Percentiles rank a stretch among this genome's conserved stretches.
phyloP scores from a whole-genome alignment of 2,113 vertebrate genomes.

The Protobothrops flavoviridis region DNA sequence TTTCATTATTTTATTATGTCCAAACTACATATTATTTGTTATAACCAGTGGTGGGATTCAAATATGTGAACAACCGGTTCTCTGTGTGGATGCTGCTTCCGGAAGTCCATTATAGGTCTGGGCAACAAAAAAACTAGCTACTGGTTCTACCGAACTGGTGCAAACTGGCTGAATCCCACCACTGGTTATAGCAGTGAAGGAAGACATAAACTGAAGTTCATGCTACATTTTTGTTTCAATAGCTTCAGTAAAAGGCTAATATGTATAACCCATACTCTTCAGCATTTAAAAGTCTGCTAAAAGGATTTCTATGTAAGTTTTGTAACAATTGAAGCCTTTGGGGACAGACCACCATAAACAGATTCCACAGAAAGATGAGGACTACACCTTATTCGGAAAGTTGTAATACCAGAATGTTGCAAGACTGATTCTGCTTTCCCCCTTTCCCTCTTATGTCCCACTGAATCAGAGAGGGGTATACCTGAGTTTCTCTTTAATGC shows the following conservation, averaged over 20 bases:
- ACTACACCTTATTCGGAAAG: not conserved
- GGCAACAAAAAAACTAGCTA: too few relatives aligned
- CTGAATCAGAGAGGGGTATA: not conserved
- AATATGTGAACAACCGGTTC: too few relatives aligned
- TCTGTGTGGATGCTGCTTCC: too few relatives aligned
- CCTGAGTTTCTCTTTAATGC: not conserved
- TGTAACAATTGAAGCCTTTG: not conserved
- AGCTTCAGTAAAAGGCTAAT: not conserved
- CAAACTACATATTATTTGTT: constrained; percentile 9
- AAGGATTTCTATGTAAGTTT: not conserved
- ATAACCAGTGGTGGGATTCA: not conserved
- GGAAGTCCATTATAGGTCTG: too few relatives aligned
- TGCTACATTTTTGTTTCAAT: constrained; percentile 26
- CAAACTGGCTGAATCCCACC: too few relatives aligned
- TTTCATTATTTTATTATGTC: not conserved
- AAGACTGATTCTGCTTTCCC: not conserved
- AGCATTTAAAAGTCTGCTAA: not conserved
- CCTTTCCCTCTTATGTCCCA: not conserved
- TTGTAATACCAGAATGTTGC: not conserved
- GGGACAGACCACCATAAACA: not conserved
- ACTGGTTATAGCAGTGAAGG: constrained; percentile 17
- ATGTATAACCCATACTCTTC: not conserved
- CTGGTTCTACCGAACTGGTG: too few relatives aligned
- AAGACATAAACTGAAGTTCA: not conserved
- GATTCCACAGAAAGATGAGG: not conserved